phyloP scores from a whole-genome alignment of 1,140 invertebrate species.

The Rhopalosiphum maidis region DNA sequence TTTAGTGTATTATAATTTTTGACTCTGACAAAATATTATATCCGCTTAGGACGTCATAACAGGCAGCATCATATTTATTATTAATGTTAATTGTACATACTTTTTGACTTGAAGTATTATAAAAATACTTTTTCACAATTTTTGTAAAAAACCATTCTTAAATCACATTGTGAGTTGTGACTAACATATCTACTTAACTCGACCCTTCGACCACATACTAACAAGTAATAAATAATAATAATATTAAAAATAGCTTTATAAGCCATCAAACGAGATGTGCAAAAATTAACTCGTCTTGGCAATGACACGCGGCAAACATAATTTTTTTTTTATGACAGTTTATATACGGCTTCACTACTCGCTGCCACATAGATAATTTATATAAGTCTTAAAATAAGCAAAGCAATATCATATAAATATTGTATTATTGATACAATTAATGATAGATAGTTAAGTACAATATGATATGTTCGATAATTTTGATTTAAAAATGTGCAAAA shows the following conservation, averaged over 20 bases:
- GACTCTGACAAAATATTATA: no score
- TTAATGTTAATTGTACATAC: not conserved
- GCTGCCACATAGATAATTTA: not conserved
- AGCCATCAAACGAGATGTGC: conserved; percentile 18
- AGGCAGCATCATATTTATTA: no score
- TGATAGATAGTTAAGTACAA: not conserved
- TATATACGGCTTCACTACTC: not conserved
- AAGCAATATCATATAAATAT: not conserved
- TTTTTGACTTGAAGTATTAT: not conserved
- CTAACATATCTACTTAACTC: not conserved
- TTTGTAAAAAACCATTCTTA: not conserved
- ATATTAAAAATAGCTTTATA: conserved; percentile 26
- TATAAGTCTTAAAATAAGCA: not conserved
- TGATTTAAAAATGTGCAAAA: not conserved
- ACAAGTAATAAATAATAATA: not conserved
- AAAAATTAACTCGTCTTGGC: conserved; percentile 34
- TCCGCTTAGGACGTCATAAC: no score
- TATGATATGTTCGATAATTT: not conserved
- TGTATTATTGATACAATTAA: not conserved
- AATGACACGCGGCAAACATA: not conserved
- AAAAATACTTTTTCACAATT: not conserved
- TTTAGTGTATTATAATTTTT: no score
- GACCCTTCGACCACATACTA: not conserved
- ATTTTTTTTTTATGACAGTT: conserved; percentile 6
- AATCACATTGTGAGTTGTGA: not conserved